These are phyloP conservation scores for Macaria liturata DNA, from an alignment of 2,888 invertebrate genomes.

Conservation along the genomic window DNA sequence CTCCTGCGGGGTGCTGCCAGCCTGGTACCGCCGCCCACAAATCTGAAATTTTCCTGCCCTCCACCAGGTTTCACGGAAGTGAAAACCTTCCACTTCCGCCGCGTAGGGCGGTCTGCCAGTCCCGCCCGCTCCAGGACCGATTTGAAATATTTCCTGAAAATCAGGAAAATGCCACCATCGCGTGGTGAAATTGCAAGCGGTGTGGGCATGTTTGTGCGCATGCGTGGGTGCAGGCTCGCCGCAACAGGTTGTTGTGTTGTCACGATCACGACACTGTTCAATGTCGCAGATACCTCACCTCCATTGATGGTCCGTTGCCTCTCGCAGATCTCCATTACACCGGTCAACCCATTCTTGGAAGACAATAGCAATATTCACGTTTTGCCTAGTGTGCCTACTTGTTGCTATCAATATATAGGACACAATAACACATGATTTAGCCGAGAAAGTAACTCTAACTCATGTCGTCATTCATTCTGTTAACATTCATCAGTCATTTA, in stretches of 20 bases:
- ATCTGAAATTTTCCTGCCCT: constrained; percentile 78
- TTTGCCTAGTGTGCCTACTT: too few species aligned
- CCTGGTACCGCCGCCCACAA: constrained; percentile 79
- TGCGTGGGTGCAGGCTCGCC: constrained; percentile 49
- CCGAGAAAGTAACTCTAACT: too few species aligned
- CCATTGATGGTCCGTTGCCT: too few species aligned
- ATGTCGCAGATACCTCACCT: not conserved
- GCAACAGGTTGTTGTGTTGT: constrained; percentile 11
- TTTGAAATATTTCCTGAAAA: constrained; percentile 10
- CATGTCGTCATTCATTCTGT: too few species aligned
- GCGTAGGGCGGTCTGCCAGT: constrained; percentile 63
- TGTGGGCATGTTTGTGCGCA: constrained; percentile 50
- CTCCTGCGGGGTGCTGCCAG: constrained; percentile 44
- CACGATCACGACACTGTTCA: not conserved
- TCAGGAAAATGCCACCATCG: constrained; percentile 1
- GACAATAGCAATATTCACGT: too few species aligned
- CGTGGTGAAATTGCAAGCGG: not conserved
- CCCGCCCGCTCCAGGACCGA: constrained; percentile 9
- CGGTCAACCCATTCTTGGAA: too few species aligned
- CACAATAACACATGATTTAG: too few species aligned
- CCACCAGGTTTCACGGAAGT: constrained; percentile 67
- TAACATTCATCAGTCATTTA: too few species aligned
- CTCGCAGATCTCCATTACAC: too few species aligned
- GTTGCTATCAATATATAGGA: too few species aligned
- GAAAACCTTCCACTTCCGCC: constrained; percentile 62